Evolutionary conservation across 2,888 invertebrate genomes (phyloP), one percentile per base, ranked within the genome.

Genomic region (Pristionchus entomophagus): DNA sequence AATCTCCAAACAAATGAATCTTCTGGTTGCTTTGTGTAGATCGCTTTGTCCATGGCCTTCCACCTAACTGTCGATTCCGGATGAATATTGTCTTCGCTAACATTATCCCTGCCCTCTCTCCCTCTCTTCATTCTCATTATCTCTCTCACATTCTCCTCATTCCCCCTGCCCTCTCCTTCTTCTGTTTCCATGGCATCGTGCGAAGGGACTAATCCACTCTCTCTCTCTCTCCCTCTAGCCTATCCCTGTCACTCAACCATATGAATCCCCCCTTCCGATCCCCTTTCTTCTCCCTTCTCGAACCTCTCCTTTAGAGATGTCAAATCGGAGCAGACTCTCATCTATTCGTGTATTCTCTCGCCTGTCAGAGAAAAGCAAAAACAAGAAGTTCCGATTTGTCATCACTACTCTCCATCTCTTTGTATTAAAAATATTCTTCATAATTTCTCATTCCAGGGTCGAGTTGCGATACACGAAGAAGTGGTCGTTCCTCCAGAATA

Each of bases 401-500:
- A 38, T 29, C n/a, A 53, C 6, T 26, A 53, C 12, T 62, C 62
- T 35, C n/a, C 29, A 32, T 62, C 32, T 32, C 32, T 32, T 59
- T 26, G 26, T n/a, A 32, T 32, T 12, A 19, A 29, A 12, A 3
- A 32, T 41, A 22, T 17, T 8, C 35, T 17, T 29, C 26, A n/a
- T 45, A 45, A 45, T 45, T 45, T 14, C 14, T 45, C 45, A 45
- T 45, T 45, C 45, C 69, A 85, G 85, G 85, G 85, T 29, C 51
- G 73, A 0, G 73, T 45, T 73, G 8, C 73, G 1, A 26, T 62
- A 29, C 49, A n/a, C 53, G 53, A 73, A 85, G 85, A 85, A 29
- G 85, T 85, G 4, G 85, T 53, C 29, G 85, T 85, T 2, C 85
- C 85, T 17, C 85, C 85, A 0, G 85, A 85, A 45, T 85, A 85